Evolutionary conservation across 2,797 vertebrate genomes (phyloP).

Genomic region (Emys orbicularis): DNA sequence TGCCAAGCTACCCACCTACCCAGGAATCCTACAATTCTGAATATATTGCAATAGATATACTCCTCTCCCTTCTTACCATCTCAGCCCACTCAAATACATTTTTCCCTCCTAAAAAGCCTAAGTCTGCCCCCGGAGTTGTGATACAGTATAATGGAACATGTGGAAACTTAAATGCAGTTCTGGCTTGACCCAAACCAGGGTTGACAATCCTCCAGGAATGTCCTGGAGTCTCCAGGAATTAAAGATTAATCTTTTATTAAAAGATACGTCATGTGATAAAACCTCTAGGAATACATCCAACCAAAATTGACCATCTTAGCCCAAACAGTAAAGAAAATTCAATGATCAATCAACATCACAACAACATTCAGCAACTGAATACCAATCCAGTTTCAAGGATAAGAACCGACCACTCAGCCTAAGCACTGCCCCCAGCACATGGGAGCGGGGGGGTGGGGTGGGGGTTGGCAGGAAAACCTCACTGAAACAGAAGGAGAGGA

Average conservation of each 20-base stretch:
- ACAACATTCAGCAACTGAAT: background rate
- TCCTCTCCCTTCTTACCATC: background rate
- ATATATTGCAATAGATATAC: background rate
- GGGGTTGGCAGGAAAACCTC: background rate
- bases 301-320: background rate
- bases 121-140: background rate
- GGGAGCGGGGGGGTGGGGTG: fast-evolving
- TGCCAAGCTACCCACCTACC: background rate
- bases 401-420: background rate
- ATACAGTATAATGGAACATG: background rate
- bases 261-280: background rate
- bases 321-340: background rate
- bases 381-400: background rate
- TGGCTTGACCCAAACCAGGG: background rate
- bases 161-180: background rate
- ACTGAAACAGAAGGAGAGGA: background rate
- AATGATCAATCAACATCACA: background rate
- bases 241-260: background rate
- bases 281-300: background rate
- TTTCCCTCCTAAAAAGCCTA: background rate
- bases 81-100: background rate
- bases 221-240: background rate
- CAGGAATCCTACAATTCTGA: background rate
- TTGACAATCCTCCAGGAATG: background rate
- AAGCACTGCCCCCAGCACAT: too few relatives aligned